Evolutionary conservation across 2,113 vertebrate species (phyloP).

Genomic region (Cyprinodon tularosa): DNA sequence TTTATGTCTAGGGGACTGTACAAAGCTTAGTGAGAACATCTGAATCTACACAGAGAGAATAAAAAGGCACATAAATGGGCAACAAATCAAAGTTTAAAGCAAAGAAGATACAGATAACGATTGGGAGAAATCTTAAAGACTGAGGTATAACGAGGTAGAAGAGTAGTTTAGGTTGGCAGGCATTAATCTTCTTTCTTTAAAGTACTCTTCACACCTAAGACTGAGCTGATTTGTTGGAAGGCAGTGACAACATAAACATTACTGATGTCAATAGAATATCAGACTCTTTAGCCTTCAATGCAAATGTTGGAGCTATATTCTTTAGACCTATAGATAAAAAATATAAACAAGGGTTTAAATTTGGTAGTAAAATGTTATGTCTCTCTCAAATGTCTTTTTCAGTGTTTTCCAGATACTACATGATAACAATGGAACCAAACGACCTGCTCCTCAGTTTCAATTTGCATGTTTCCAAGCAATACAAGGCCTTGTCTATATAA

Average conservation of each 20-base stretch:
- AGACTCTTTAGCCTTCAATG: background rate
- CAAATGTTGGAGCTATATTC: background rate
- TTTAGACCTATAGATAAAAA: background rate
- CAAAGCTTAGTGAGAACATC: slow-evolving; percentile 49
- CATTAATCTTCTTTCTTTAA: slow-evolving; percentile 37
- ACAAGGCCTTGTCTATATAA: too few relatives aligned
- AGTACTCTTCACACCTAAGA: background rate
- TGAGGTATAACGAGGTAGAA: background rate
- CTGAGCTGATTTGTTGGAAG: background rate
- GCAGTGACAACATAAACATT: background rate
- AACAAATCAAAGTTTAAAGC: slow-evolving; percentile 47
- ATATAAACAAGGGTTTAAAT: background rate
- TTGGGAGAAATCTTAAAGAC: slow-evolving; percentile 13
- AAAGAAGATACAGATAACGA: slow-evolving; percentile 3
- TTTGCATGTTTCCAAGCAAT: too few relatives aligned
- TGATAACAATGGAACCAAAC: too few relatives aligned
- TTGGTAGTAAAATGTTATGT: background rate
- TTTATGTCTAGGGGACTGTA: slow-evolving; percentile 61
- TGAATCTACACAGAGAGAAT: slow-evolving; percentile 22
- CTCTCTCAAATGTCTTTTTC: background rate
- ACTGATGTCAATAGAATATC: background rate
- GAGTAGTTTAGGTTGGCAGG: slow-evolving; percentile 35
- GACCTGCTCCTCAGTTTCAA: too few relatives aligned
- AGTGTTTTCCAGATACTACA: too few relatives aligned
- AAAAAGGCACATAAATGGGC: slow-evolving; percentile 14